Base-by-base conservation (phyloP, 2,797 vertebrate species). In the Xiphophorus birchmanni region DNA sequence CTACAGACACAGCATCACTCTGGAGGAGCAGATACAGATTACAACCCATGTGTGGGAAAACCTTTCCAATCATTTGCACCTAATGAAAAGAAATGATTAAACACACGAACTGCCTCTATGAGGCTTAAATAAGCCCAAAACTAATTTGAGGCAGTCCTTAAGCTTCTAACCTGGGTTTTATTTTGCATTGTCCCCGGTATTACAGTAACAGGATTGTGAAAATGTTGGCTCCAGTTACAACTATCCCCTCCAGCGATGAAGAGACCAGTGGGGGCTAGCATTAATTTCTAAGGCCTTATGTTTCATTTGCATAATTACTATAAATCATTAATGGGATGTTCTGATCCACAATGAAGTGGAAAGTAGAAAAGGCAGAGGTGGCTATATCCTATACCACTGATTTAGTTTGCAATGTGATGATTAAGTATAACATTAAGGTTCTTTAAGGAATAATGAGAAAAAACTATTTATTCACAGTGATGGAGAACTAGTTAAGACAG, bases 231-330 rank as follows among this genome's bases (percentile, higher is more conserved):
- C 74, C 86, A 80, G 85, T 83, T 86, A 90, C 81, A 90, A 72
- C 82, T 79, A 73, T 88, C 84, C 86, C 84, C 86, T 91, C 87
- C 76, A 86, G 86, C 78, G 84, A 83, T 5, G 80, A 84, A 77
- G 77, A 84, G 78, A 88, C 89, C 82, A 74, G 83, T 82, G 84
- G 89, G 92, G 90, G 88, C 90, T 86, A 86, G 90, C 90, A 86
- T 92, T 92, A 79, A 92, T 94, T 94, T 94, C 88, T 89, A 94
- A 93, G 93, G 90, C 91, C 86, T 89, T 93, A 91, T 92, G 87
- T 85, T 82, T 75, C 81, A 93, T 94, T 94, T 91, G 86, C 93
- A 95, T 93, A 94, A 95, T 95, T 93, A 92, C 89, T 89, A 92
- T 94, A 92, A 92, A 92, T 93, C 91, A 94, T 91, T 85, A 87